phyloP scores from a whole-genome alignment of 2,797 vertebrate genomes.

The Stomatorhinus walkeri region DNA sequence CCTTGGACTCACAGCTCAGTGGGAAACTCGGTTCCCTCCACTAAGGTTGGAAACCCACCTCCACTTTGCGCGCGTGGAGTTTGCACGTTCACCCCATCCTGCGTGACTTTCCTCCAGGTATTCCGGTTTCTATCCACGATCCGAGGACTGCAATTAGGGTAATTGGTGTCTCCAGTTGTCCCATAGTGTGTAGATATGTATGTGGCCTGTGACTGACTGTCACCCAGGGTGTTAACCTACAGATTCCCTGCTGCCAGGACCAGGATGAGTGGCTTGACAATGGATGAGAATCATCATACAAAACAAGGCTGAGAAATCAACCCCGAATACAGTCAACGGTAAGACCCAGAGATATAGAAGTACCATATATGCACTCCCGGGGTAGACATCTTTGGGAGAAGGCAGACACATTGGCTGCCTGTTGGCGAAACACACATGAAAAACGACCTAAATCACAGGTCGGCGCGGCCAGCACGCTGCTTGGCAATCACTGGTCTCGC shows the following conservation, averaged over 20 bases:
- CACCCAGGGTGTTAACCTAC: background rate
- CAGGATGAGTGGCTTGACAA: background rate
- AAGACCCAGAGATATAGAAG: background rate
- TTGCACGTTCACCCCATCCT: background rate
- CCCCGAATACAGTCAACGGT: background rate
- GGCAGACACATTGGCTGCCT: background rate
- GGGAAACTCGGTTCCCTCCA: background rate
- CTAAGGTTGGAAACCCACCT: background rate
- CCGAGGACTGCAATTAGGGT: background rate
- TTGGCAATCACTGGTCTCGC: background rate
- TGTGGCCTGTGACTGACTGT: background rate
- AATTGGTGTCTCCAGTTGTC: background rate
- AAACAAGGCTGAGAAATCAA: background rate
- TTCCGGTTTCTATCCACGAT: background rate
- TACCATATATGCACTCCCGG: background rate
- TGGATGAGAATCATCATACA: background rate
- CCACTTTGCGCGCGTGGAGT: background rate
- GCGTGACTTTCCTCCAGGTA: background rate
- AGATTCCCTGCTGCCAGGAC: background rate
- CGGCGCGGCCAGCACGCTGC: background rate
- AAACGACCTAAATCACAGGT: background rate
- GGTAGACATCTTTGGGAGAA: background rate
- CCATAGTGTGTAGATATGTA: background rate
- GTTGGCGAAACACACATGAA: background rate
- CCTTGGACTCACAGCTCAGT: background rate